phyloP scores from a whole-genome alignment of 2,888 invertebrate genomes.

The Meteorus colon region DNA sequence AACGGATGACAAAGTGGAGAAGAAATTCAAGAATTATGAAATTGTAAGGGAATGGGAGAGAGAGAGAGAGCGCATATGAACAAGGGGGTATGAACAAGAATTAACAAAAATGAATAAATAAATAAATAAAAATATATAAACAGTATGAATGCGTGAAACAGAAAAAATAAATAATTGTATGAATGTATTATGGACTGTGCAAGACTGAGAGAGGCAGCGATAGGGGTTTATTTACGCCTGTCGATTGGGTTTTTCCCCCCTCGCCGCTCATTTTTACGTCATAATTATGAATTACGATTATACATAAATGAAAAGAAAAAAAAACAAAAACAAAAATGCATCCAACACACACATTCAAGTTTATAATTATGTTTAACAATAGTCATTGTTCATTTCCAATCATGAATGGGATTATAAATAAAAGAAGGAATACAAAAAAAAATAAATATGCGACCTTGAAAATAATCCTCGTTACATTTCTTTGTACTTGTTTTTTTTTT shows the following conservation, averaged over 20 bases:
- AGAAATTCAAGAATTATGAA: slow-evolving; percentile 27
- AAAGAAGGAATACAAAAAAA: neutral
- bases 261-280: slow-evolving; percentile 68
- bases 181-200: slow-evolving; percentile 65
- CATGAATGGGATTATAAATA: slow-evolving; percentile 28
- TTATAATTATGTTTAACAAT: slow-evolving; percentile 64
- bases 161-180: slow-evolving; percentile 46
- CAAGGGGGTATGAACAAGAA: slow-evolving; percentile 24
- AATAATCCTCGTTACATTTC: slow-evolving; percentile 67
- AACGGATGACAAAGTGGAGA: slow-evolving; percentile 19
- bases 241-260: slow-evolving; percentile 58
- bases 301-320: slow-evolving; percentile 54
- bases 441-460: slow-evolving; percentile 54
- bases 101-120: slow-evolving; percentile 19
- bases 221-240: slow-evolving; percentile 59
- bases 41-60: slow-evolving; percentile 33
- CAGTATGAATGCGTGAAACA: slow-evolving; percentile 45
- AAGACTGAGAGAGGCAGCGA: slow-evolving; percentile 69
- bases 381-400: slow-evolving; percentile 54
- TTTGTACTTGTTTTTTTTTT: slow-evolving; percentile 66
- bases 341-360: slow-evolving; percentile 53
- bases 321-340: slow-evolving; percentile 55
- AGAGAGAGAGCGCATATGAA: slow-evolving; percentile 20
- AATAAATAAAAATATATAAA: slow-evolving; percentile 17
- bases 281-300: slow-evolving; percentile 67